Base-by-base conservation (phyloP, 2,888 invertebrate genomes). In the Torymus texanus region DNA sequence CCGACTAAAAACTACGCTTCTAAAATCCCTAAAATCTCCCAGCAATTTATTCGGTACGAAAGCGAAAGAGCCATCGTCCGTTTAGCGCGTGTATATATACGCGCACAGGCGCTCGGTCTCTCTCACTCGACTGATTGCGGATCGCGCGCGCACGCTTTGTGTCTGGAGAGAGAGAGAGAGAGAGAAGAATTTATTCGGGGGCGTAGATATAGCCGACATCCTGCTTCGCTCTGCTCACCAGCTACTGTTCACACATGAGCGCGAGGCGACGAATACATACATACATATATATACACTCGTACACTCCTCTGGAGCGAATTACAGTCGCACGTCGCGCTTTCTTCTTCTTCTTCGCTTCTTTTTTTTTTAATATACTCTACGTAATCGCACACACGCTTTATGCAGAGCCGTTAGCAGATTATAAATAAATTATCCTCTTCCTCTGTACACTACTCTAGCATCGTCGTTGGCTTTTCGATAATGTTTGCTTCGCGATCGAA, bases 171-270 rank as follows among this genome's bases (percentile, higher is more conserved):
- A 59, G 67, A 24, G 67, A 24, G 67, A n/a, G 61, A 67, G 62
- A 67, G 56, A 76, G 71, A 61, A 53, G 77, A 80, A 70, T 80
- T 70, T 74, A 77, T 79, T 79, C 70, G 80, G 77, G 70, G 63
- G 74, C 75, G 66, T 68, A 73, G 72, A 78, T 78, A 68, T 65
- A 72, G 70, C 55, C 72, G 74, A 75, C 79, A 80, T 82, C 80
- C 80, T 71, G 81, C 80, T 73, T 74, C 63, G 67, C 51, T 63
- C 58, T 8, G 41, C 29, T 18, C 11, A 50, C 61, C 41, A 18
- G 14, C 41, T 61, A 29, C 41, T 55, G 62, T 56, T 21, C 21
- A 16, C 8, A 11, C 56, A 53, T 56, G 41, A 16, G 77, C 75
- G 75, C 18, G 29, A 29, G 29, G 70, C 78, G 78, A 83, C 76